A percentile compares a stretch with the other conserved stretches of the same genome.
Evolutionary conservation across 2,888 invertebrate genomes (phyloP).

Genomic region (Apoderus coryli): DNA sequence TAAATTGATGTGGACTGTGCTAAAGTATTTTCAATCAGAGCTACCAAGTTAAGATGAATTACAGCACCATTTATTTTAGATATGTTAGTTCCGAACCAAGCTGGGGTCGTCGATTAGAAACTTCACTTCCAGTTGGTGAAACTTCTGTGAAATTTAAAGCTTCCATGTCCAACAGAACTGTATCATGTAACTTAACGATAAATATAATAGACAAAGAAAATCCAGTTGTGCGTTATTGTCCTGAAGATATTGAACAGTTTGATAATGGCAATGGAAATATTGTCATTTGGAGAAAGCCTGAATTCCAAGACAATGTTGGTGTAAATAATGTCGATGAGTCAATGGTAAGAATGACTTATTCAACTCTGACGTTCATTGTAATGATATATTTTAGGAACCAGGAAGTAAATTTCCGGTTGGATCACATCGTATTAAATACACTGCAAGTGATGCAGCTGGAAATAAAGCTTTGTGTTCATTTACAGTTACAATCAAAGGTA

Average conservation of each 20-base stretch:
- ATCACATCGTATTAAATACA: slow-evolving; percentile 45
- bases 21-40: too few species aligned
- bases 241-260: slow-evolving; percentile 43
- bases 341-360: slow-evolving; percentile 32
- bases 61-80: slow-evolving; percentile 25
- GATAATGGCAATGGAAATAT: slow-evolving; percentile 39
- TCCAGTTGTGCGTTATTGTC: slow-evolving; percentile 43
- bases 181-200: slow-evolving; percentile 44
- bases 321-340: slow-evolving; percentile 44
- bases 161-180: slow-evolving; percentile 32
- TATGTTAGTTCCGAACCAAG: slow-evolving; percentile 43
- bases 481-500: slow-evolving; percentile 44
- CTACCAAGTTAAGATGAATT: too few species aligned
- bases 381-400: slow-evolving; percentile 35
- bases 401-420: slow-evolving; percentile 45
- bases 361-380: not conserved
- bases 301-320: slow-evolving; percentile 42
- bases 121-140: slow-evolving; percentile 41
- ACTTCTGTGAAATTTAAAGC: slow-evolving; percentile 46
- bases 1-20: too few species aligned
- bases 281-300: slow-evolving; percentile 50
- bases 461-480: slow-evolving; percentile 49
- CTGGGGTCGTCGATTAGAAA: slow-evolving; percentile 47
- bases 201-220: slow-evolving; percentile 42
- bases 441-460: slow-evolving; percentile 48